phyloP scores from a whole-genome alignment of 2,113 vertebrate genomes.

The Boleophthalmus pectinirostris region DNA sequence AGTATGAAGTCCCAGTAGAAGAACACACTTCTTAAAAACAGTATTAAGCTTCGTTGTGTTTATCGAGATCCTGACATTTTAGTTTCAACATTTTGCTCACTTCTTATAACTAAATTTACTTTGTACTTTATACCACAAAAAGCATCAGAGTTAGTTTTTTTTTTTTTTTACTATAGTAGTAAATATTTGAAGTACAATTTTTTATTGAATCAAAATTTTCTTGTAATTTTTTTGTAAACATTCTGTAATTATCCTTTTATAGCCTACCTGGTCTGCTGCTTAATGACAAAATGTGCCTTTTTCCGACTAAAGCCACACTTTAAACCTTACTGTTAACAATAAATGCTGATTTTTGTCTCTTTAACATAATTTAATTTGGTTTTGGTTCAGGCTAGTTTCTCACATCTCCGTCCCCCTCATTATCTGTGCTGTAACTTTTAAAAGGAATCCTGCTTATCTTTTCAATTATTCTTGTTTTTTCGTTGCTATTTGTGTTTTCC shows the following conservation, averaged over 20 bases:
- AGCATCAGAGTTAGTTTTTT: too few species aligned
- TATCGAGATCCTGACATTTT: too few species aligned
- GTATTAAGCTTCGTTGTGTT: too few species aligned
- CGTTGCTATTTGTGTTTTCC: slow-evolving; percentile 66
- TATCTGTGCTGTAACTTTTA: neutral
- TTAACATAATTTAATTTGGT: neutral
- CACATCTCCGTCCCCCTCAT: slow-evolving; percentile 13
- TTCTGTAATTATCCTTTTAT: neutral
- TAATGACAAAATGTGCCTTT: neutral
- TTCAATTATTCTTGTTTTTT: slow-evolving; percentile 52
- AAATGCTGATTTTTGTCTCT: neutral
- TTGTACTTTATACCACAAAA: too few species aligned
- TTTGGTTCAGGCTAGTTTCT: neutral
- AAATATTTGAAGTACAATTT: neutral
- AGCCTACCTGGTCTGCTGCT: neutral
- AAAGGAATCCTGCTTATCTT: slow-evolving; percentile 33
- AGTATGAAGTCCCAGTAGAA: neutral
- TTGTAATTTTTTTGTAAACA: too few species aligned
- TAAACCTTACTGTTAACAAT: neutral
- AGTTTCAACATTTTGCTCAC: too few species aligned
- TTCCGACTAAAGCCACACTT: neutral
- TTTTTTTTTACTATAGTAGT: too few species aligned
- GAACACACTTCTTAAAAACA: neutral
- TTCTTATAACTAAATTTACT: too few species aligned
- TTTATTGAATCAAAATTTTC: neutral